A percentile compares a stretch with the other conserved stretches of the same genome.
phyloP scores from a whole-genome alignment of 2,888 invertebrate species.

The Tridacna crocea region DNA sequence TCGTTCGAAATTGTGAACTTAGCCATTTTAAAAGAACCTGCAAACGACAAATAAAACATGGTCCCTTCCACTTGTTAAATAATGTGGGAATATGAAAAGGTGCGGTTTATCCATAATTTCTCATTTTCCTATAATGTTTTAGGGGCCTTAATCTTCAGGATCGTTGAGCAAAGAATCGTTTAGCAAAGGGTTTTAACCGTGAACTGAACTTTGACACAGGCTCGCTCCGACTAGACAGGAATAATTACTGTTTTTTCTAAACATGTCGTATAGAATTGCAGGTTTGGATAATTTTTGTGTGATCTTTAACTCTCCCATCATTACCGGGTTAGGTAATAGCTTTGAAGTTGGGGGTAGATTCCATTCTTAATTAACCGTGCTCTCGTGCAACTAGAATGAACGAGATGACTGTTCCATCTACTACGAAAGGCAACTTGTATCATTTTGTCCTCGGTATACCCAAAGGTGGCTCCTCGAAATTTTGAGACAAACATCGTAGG shows the following conservation, averaged over 20 bases:
- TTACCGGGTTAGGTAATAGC: slow-evolving; percentile 51
- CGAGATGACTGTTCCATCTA: background rate
- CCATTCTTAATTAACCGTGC: slow-evolving; percentile 41
- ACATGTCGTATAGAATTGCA: slow-evolving; percentile 37
- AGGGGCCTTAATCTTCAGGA: background rate
- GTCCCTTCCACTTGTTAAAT: too few species aligned
- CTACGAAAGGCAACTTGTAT: too few species aligned
- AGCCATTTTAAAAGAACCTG: too few species aligned
- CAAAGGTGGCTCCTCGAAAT: too few species aligned
- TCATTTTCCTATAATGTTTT: background rate
- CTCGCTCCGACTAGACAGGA: slow-evolving; percentile 35
- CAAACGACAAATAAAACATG: too few species aligned
- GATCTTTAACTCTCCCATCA: slow-evolving; percentile 46
- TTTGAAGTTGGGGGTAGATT: slow-evolving; percentile 43
- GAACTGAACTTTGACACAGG: slow-evolving; percentile 28
- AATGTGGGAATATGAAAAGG: background rate
- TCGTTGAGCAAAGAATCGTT: too few species aligned
- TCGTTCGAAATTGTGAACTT: too few species aligned
- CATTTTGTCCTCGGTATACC: too few species aligned
- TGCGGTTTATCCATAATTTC: background rate
- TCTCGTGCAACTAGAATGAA: background rate
- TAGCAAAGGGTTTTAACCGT: background rate
- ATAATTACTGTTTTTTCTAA: slow-evolving; percentile 41
- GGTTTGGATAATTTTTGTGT: slow-evolving; percentile 34
- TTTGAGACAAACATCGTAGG: too few species aligned